phyloP scores from a whole-genome alignment of 2,797 vertebrate species.

The Arctocebus calabarensis region DNA sequence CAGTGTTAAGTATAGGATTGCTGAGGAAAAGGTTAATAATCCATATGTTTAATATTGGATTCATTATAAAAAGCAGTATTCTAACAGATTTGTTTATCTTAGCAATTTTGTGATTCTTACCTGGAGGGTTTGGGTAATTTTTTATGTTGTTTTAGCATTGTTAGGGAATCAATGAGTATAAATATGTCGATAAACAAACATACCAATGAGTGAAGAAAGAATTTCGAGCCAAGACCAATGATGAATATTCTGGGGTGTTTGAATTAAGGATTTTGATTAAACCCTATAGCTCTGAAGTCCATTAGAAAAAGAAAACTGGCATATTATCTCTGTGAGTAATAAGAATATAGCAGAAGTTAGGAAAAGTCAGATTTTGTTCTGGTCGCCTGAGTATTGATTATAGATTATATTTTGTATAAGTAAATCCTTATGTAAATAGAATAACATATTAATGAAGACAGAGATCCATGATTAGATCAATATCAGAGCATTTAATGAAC shows the following conservation, averaged over 20 bases:
- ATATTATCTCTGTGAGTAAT: background rate
- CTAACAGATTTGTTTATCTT: background rate
- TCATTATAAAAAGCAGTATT: background rate
- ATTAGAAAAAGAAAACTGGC: no score
- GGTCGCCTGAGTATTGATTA: background rate
- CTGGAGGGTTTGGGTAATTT: background rate
- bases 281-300: no score
- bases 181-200: background rate
- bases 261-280: no score
- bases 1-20: background rate
- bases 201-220: background rate
- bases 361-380: background rate
- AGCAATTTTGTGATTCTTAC: background rate
- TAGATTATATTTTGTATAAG: background rate
- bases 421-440: background rate
- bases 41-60: background rate
- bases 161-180: background rate
- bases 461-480: background rate
- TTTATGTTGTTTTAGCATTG: slow-evolving; percentile 6
- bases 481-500: background rate
- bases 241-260: no score
- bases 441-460: background rate
- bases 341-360: background rate
- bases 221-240: background rate
- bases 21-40: background rate